Conservation (phyloP, 2,888 invertebrate species). For the Drosophila infuscata region DNA sequence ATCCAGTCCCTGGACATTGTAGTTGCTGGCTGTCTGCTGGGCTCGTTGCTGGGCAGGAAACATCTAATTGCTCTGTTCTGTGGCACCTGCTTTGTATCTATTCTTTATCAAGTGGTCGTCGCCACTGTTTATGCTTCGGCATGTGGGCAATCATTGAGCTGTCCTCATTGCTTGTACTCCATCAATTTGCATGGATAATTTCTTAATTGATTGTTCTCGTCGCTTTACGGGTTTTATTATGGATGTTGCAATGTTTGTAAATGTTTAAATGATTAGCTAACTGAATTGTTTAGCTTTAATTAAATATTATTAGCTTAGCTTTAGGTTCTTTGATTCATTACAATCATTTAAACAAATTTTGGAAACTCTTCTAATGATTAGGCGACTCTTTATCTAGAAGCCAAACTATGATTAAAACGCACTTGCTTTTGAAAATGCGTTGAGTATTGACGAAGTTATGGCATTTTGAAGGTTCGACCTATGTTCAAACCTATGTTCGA, state of each 20-base stretch:
- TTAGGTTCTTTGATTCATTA: not conserved
- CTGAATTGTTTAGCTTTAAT: not conserved
- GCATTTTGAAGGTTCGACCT: too few relatives aligned
- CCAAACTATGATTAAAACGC: too few relatives aligned
- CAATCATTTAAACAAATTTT: not conserved
- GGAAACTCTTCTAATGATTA: not conserved
- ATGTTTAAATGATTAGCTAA: not conserved
- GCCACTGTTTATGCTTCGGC: conserved; percentile 50
- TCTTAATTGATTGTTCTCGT: conserved; percentile 43
- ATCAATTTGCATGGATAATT: conserved; percentile 70
- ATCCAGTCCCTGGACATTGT: not conserved
- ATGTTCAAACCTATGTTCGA: too few relatives aligned
- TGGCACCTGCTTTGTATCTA: conserved; percentile 36
- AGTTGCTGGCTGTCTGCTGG: conserved; percentile 16
- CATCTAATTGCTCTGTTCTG: conserved; percentile 64
- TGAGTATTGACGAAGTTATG: too few relatives aligned
- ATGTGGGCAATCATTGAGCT: conserved; percentile 61
- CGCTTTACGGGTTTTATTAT: conserved; percentile 4
- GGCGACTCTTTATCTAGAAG: too few relatives aligned
- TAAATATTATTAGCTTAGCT: not conserved
- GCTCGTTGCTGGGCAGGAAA: conserved; percentile 57
- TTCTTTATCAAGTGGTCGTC: conserved; percentile 42
- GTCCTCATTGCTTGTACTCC: conserved; percentile 34
- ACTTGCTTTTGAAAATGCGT: too few relatives aligned
- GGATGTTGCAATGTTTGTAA: conserved; percentile 19